phyloP scores from a whole-genome alignment of 2,797 vertebrate genomes.

The Rhynchotus rufescens region DNA sequence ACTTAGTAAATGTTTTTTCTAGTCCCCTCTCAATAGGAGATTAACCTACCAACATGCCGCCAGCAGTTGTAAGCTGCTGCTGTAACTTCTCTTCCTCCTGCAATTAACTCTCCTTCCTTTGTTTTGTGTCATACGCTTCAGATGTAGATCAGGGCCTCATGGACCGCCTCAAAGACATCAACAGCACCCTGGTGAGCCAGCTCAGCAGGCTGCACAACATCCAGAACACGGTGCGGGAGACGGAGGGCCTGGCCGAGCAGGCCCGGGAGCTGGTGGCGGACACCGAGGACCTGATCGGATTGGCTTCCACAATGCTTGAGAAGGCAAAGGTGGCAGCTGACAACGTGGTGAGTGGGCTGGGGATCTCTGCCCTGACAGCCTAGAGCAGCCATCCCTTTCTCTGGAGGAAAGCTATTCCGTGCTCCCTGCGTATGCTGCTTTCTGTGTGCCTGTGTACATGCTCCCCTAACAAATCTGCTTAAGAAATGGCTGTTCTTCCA shows the following conservation, averaged over 20 bases:
- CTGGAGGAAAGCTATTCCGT: not conserved
- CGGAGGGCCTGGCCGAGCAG: constrained; percentile 85
- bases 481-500: not conserved
- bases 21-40: not conserved
- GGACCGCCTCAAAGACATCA: constrained; percentile 90
- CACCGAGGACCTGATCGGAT: constrained; percentile 87
- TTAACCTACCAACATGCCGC: not conserved
- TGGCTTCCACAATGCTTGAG: constrained; percentile 90
- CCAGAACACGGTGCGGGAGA: constrained; percentile 87
- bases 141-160: constrained; percentile 91
- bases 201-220: constrained; percentile 93
- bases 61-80: not conserved
- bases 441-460: not conserved
- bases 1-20: not conserved
- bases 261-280: constrained; percentile 85
- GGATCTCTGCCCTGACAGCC: not conserved
- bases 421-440: not conserved
- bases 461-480: not conserved
- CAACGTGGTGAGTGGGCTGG: constrained; percentile 88
- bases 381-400: not conserved
- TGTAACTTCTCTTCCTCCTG: not conserved
- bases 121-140: constrained; percentile 23
- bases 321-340: constrained; percentile 88
- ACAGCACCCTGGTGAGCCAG: constrained; percentile 89
- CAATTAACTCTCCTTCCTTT: constrained; percentile 17